These are phyloP conservation scores for Varecia variegata DNA, from an alignment of 2,797 vertebrate species.

Conservation along the genomic window DNA sequence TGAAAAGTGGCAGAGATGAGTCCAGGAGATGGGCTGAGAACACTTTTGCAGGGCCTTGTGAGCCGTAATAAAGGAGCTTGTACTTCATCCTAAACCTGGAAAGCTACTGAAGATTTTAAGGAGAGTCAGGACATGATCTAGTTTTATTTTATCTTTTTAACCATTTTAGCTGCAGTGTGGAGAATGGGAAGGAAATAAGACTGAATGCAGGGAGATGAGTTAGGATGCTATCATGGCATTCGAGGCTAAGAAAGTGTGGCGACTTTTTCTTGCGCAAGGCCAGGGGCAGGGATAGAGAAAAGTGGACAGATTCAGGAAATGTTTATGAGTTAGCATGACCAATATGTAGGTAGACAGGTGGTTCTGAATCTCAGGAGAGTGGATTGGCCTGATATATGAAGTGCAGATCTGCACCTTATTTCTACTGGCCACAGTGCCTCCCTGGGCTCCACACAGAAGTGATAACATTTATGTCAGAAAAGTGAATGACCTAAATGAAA, in stretches of 20 bases:
- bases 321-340: background rate
- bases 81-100: background rate
- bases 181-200: background rate
- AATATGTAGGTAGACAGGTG: background rate
- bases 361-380: background rate
- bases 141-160: background rate
- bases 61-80: background rate
- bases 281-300: background rate
- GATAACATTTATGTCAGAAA: constrained; percentile 2
- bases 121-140: background rate
- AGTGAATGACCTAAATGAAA: background rate
- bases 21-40: background rate
- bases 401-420: background rate
- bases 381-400: background rate
- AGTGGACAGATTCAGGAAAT: background rate
- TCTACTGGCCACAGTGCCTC: background rate
- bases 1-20: background rate
- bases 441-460: background rate
- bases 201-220: background rate
- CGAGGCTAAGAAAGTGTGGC: too few species aligned
- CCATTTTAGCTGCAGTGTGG: background rate
- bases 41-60: background rate
- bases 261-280: background rate
- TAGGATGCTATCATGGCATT: background rate
- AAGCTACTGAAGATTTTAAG: background rate